Base-by-base conservation (phyloP, 2,113 vertebrate species). In the Mirounga angustirostris region DNA sequence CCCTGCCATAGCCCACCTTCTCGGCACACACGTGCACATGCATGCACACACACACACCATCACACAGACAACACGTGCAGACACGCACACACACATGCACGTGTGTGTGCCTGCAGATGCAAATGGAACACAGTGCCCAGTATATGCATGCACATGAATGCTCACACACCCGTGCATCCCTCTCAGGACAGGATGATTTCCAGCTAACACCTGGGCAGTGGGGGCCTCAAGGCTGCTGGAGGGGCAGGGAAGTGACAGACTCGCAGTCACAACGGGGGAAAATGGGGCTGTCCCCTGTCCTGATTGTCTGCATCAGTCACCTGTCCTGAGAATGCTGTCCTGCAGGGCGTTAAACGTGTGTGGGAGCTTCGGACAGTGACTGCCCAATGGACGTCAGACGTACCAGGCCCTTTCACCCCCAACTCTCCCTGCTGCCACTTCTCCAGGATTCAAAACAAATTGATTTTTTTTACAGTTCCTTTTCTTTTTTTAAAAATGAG, bases 281-380 rank as follows among this genome's bases (percentile, higher is more conserved):
- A 1, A 15, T 46, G 21, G 43, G 4, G 74, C 52, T 79, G 59
- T 36, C 22, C 9, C 52, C 21, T 10, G 28, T 54, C 74, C 22
- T 1, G 74, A 28, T 5, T 22, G 24, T 58, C 33, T 19, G 28
- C 13, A n/a, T 28, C 74, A 30, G 74, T 8, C 22, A 15, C 13
- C 1, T 3, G 59, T 65, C 58, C 74, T 2, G 24, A 65, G 59
- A 52, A 40, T 10, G 6, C 73, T 28, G 22, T 3, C 74, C 59
- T 2, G 8, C 22, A 0, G 40, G 12, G 59, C 0, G 33, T 9
- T 7, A 1, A 8, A 5, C 3, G 3, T 1, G 58, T 4, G 74
- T 3, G 40, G 33, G 86, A 30, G 7, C 30, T 40, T 52, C 0
- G 10, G 9, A 13, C 22, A 0, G 43, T 6, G 22, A 52, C 43